Percentiles rank a stretch among this genome's conserved stretches.
phyloP scores from a whole-genome alignment of 2,113 vertebrate genomes.

The Oncorhynchus nerka region DNA sequence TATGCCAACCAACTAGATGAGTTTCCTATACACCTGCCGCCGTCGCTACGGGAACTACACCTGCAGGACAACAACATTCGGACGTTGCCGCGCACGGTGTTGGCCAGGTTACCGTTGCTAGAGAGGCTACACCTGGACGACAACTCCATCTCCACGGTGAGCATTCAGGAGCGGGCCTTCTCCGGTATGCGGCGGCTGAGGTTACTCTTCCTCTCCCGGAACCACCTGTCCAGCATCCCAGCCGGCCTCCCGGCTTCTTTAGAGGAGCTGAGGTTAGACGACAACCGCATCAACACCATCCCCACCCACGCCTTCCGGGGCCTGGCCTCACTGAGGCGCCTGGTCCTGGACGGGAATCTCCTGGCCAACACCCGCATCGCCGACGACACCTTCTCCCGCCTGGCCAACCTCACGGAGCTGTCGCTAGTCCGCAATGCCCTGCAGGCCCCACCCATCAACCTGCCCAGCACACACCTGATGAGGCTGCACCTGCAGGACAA shows the following conservation, averaged over 20 bases:
- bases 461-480: conserved; percentile 83
- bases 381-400: conserved; percentile 90
- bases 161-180: conserved; percentile 94
- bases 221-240: conserved; percentile 93
- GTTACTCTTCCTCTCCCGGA: conserved; percentile 88
- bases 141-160: conserved; percentile 93
- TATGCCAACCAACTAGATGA: conserved; percentile 92
- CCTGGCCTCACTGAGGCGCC: conserved; percentile 80
- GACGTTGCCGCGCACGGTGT: conserved; percentile 79
- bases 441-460: conserved; percentile 84
- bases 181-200: conserved; percentile 82
- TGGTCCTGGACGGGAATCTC: conserved; percentile 92
- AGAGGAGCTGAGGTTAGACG: conserved; percentile 90
- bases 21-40: conserved; percentile 85
- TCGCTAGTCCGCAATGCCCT: conserved; percentile 91
- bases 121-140: conserved; percentile 95
- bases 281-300: conserved; percentile 94
- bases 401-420: conserved; percentile 90
- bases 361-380: conserved; percentile 93
- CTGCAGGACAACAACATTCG: conserved; percentile 96
- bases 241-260: conserved; percentile 85
- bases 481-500: conserved; percentile 92
- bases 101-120: conserved; percentile 85
- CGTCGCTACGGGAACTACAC: conserved; percentile 88
- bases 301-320: conserved; percentile 90